Conservation (phyloP, 2,888 invertebrate species). For the Meganola albula region DNA sequence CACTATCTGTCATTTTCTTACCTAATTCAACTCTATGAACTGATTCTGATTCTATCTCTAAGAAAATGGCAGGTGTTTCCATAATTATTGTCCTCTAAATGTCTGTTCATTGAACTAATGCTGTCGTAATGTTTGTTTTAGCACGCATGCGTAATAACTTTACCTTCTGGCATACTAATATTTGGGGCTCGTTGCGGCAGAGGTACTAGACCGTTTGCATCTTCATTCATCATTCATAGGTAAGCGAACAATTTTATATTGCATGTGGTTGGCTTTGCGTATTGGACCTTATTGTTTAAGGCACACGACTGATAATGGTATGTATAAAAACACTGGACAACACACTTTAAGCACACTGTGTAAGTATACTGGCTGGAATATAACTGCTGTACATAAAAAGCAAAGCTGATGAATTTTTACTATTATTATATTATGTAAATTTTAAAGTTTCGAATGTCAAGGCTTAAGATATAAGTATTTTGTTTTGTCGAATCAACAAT, state of each 20-base stretch:
- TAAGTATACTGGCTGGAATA: constrained; percentile 29
- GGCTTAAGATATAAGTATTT: no score
- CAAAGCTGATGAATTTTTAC: background rate
- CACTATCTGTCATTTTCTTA: constrained; percentile 45
- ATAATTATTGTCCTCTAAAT: constrained; percentile 32
- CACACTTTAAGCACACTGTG: constrained; percentile 21
- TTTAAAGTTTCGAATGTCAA: no score
- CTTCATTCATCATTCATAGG: constrained; percentile 51
- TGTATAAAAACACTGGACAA: constrained; percentile 36
- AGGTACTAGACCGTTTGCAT: constrained; percentile 45
- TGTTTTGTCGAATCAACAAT: no score
- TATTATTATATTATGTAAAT: no score
- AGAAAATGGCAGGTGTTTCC: constrained; percentile 42
- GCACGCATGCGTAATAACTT: constrained; percentile 78
- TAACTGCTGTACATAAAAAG: constrained; percentile 62
- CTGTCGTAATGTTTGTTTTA: constrained; percentile 75
- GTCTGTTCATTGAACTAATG: constrained; percentile 56
- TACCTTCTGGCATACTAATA: constrained; percentile 78
- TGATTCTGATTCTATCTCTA: constrained; percentile 8
- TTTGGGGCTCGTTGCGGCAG: constrained; percentile 60
- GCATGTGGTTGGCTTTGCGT: constrained; percentile 36
- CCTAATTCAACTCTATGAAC: constrained; percentile 13
- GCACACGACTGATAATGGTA: constrained; percentile 34
- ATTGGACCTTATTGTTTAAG: constrained; percentile 22
- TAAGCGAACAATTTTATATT: constrained; percentile 40